Base-by-base conservation (phyloP, 2,888 invertebrate species). In the Lasioglossum pauxillum region DNA sequence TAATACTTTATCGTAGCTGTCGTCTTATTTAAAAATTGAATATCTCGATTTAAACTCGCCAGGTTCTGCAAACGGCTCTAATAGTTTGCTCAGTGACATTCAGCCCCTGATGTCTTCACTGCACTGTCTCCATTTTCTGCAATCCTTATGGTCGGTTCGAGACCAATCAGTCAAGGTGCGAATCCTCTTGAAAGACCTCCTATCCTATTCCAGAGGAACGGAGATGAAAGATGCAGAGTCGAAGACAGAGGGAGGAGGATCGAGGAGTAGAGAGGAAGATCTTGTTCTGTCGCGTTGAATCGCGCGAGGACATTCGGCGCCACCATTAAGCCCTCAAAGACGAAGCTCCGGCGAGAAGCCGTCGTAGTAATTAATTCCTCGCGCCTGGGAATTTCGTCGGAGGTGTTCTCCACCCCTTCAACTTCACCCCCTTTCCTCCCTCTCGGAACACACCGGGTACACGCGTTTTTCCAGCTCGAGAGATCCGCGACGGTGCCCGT, bases 321-420 rank as follows among this genome's bases (percentile, higher is more conserved):
- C 64, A 64, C 75, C 64, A 73, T 85, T 84, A 88, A 84, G 78
- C 80, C 69, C 76, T 81, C 82, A 80, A 88, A 85, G 88, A 75
- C 80, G 78, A 82, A 77, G 83, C 69, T 72, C 75, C 57, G 46
- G 64, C 81, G 44, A 41, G 75, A 64, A 80, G 64, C 64, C 78
- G 79, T 46, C 75, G 77, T 38, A 35, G 85, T 83, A 87, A 87
- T 87, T 85, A 82, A 87, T 85, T 87, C 82, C 82, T 89, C 82
- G 90, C 87, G 89, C 69, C 85, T 85, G 71, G 88, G 90, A 91
- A 91, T 90, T 90, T 90, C 88, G 87, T 77, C 60, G 38, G 75
- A 75, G 53, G 49, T 75, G 19, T 41, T 23, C 73, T 60, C 8
- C 31, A 0, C 7, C 64, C n/a, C 35, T 41, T 31, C 73, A 2